Percentiles rank a stretch among this genome's conserved stretches.
These are phyloP conservation scores for Melanotus villosus DNA, from an alignment of 2,888 invertebrate genomes.

Conservation along the genomic window DNA sequence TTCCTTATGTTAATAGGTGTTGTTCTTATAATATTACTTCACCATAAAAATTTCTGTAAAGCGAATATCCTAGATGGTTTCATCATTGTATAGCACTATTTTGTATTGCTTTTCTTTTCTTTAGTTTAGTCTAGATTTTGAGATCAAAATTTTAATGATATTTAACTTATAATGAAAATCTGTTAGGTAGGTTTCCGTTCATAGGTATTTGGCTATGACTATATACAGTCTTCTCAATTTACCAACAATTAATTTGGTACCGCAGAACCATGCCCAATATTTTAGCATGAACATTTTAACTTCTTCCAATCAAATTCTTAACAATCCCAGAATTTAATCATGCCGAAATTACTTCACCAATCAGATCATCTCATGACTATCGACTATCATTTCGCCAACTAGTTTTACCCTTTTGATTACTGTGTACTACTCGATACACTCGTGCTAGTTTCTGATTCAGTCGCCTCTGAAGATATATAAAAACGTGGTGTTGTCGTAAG, in stretches of 20 bases:
- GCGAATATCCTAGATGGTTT: neutral
- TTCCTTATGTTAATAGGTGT: constrained; percentile 31
- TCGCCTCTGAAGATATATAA: constrained; percentile 49
- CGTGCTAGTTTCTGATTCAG: constrained; percentile 48
- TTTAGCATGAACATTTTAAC: no score
- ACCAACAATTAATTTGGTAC: no score
- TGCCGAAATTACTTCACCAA: neutral
- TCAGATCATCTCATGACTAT: no score
- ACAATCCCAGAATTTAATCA: no score
- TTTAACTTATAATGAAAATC: neutral
- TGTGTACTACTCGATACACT: constrained; percentile 41
- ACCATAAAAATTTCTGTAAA: neutral
- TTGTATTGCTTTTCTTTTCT: constrained; percentile 4
- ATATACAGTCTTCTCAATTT: neutral
- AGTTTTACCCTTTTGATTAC: neutral
- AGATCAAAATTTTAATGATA: neutral
- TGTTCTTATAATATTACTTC: neutral
- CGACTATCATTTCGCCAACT: no score
- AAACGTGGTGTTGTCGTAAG: constrained; percentile 42
- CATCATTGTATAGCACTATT: neutral
- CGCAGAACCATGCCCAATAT: neutral
- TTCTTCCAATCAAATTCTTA: neutral
- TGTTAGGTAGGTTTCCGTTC: no score
- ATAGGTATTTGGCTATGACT: neutral
- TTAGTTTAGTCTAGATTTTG: constrained; percentile 1